Evolutionary conservation across 2,113 vertebrate genomes (phyloP).

Genomic region (Lates calcarifer): DNA sequence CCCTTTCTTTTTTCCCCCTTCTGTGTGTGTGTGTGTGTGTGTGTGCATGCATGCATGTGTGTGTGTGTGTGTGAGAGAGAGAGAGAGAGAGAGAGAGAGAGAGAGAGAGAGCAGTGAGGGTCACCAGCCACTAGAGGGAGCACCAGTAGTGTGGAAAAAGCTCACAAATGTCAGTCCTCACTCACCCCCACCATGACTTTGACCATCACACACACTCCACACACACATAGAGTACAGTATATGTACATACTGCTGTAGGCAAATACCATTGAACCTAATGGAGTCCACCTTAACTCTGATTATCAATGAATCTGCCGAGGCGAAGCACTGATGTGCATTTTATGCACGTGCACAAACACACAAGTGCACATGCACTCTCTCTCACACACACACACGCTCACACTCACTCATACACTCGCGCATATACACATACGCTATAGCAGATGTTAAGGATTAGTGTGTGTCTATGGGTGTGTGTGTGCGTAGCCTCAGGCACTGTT

Average conservation of each 20-base stretch:
- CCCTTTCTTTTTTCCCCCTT: background rate
- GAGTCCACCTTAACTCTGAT: constrained; percentile 77
- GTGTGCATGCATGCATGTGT: background rate
- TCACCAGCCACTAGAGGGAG: constrained; percentile 78
- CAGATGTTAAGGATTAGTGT: constrained; percentile 85
- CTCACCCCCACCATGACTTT: constrained; percentile 56
- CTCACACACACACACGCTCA: constrained; percentile 32
- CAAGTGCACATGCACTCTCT: background rate
- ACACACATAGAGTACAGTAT: constrained; percentile 54
- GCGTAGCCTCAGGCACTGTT: constrained; percentile 83
- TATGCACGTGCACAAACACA: constrained; percentile 53
- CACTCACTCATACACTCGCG: constrained; percentile 44
- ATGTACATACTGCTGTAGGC: constrained; percentile 66
- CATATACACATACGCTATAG: constrained; percentile 74
- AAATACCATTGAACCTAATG: constrained; percentile 72
- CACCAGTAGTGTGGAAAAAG: constrained; percentile 75
- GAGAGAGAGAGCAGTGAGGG: constrained; percentile 57
- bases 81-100: too few relatives aligned
- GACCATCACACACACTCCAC: constrained; percentile 55
- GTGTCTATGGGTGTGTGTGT: constrained; percentile 70
- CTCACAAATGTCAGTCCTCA: constrained; percentile 60
- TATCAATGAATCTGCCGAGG: constrained; percentile 75
- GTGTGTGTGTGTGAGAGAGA: constrained; percentile 13
- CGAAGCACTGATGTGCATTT: constrained; percentile 70
- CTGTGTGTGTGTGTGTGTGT: background rate